Conservation (phyloP, 2,113 vertebrate genomes). For the Zosterops hypoxanthus region DNA sequence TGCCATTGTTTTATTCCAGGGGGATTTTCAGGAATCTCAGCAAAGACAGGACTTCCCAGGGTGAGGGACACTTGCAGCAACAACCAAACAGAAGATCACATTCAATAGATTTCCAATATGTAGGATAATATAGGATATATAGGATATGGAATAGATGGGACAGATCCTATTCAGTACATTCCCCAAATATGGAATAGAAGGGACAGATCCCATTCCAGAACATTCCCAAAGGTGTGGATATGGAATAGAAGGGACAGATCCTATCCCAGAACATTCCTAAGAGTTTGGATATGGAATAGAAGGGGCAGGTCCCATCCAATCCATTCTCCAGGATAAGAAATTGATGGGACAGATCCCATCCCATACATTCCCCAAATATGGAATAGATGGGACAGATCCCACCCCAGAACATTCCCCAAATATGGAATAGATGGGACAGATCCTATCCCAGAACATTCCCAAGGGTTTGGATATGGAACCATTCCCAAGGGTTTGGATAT, state of each 20-base stretch:
- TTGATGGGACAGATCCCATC: background rate
- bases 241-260: accelerated
- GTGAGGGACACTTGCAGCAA: background rate
- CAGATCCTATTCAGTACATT: background rate
- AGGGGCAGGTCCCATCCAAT: accelerated
- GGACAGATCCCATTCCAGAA: background rate
- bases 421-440: background rate
- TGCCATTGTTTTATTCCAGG: background rate
- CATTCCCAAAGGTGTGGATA: background rate
- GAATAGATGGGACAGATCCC: background rate
- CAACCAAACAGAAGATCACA: background rate
- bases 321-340: background rate
- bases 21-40: background rate
- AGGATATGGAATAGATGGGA: background rate
- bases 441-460: background rate
- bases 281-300: background rate
- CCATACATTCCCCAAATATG: background rate
- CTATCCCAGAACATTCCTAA: accelerated
- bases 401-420: accelerated
- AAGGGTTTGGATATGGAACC: accelerated
- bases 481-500: background rate
- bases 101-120: background rate
- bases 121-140: no score
- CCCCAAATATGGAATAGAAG: no score
- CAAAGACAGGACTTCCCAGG: background rate